Conservation (phyloP, 2,797 vertebrate species). For the Anolis apletophallus region DNA sequence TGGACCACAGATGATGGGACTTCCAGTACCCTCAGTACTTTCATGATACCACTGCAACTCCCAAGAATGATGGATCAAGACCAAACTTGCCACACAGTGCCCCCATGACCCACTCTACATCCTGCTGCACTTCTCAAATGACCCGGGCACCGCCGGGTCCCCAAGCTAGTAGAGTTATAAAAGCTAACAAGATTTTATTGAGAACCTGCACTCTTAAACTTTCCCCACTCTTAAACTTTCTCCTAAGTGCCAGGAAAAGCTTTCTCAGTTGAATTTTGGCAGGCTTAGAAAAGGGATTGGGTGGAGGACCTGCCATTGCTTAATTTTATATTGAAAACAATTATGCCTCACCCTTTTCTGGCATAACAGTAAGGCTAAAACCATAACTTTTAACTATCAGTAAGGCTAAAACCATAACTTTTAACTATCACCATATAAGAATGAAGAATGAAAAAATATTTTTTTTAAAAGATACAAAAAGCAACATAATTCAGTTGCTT, state of each 20-base stretch:
- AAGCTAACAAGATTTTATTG: neutral
- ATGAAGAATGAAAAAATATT: neutral
- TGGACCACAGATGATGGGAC: no score
- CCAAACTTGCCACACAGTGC: no score
- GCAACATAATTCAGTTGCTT: neutral
- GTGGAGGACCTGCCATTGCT: neutral
- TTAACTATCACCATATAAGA: neutral
- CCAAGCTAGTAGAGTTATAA: neutral
- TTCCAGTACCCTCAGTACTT: no score
- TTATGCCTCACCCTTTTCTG: no score
- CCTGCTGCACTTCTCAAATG: no score
- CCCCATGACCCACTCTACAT: no score
- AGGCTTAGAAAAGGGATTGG: neutral
- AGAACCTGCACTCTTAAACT: neutral
- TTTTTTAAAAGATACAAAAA: neutral
- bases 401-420: neutral
- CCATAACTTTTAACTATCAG: neutral
- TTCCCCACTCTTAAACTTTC: neutral
- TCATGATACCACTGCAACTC: no score
- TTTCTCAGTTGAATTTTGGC: neutral
- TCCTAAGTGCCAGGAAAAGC: neutral
- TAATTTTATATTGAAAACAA: neutral
- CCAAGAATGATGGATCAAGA: no score
- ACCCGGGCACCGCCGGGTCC: no score
- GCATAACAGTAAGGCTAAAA: neutral